Percentiles rank a stretch among this genome's conserved stretches.
Evolutionary conservation across 1,140 invertebrate species (phyloP).

Genomic region (Apis florea): DNA sequence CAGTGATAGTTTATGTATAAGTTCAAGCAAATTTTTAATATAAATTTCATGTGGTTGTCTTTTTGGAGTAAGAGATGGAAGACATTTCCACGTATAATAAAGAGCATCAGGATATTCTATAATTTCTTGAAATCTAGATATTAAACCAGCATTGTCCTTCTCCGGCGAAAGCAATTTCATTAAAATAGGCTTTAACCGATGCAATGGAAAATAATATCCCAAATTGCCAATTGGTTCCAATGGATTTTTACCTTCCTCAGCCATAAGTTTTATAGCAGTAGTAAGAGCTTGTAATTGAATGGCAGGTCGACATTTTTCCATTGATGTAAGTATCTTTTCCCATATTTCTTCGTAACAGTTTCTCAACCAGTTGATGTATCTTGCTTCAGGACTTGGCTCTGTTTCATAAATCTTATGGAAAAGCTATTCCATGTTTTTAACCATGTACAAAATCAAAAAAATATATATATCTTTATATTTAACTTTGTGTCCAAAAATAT

Average conservation of each 20-base stretch:
- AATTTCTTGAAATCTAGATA: slow-evolving; percentile 84
- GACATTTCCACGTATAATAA: slow-evolving; percentile 82
- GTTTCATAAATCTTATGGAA: slow-evolving; percentile 53
- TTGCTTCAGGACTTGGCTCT: slow-evolving; percentile 82
- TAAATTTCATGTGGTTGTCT: slow-evolving; percentile 83
- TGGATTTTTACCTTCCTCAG: slow-evolving; percentile 84
- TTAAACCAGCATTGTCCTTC: slow-evolving; percentile 79
- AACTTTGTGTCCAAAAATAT: slow-evolving; percentile 14
- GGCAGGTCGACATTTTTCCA: slow-evolving; percentile 79
- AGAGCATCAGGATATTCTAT: slow-evolving; percentile 84
- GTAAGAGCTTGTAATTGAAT: slow-evolving; percentile 84
- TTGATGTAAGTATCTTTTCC: slow-evolving; percentile 79
- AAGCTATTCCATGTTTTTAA: slow-evolving; percentile 1
- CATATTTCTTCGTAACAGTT: slow-evolving; percentile 83
- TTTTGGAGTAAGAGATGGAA: slow-evolving; percentile 81
- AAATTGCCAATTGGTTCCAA: slow-evolving; percentile 78
- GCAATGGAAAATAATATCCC: slow-evolving; percentile 82
- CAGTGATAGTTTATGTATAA: slow-evolving; percentile 84
- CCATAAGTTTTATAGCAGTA: slow-evolving; percentile 85
- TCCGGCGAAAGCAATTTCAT: slow-evolving; percentile 81
- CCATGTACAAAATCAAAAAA: neutral
- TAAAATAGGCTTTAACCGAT: slow-evolving; percentile 83
- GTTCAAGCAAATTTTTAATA: slow-evolving; percentile 86
- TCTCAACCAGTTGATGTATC: slow-evolving; percentile 83
- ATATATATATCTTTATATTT: neutral